These are phyloP conservation scores for Podabrus alpinus DNA, from an alignment of 2,888 invertebrate genomes.

Conservation along the genomic window DNA sequence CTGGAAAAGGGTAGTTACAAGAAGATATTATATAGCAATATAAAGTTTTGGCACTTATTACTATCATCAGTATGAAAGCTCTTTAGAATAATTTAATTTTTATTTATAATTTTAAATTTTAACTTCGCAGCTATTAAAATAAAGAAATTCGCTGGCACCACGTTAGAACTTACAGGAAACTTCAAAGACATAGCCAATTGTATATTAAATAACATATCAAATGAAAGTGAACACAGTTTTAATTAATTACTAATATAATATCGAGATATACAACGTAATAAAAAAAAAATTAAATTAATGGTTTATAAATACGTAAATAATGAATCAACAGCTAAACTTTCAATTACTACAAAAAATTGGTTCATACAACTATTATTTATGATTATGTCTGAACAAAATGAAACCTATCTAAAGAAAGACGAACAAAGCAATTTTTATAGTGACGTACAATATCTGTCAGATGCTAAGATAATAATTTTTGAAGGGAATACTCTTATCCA, in stretches of 20 bases:
- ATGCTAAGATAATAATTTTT: slow-evolving; percentile 5
- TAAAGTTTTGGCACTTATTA: too few species aligned
- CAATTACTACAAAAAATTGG: neutral
- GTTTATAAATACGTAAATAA: neutral
- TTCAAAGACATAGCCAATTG: neutral
- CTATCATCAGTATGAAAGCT: too few species aligned
- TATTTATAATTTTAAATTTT: too few species aligned
- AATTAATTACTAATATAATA: neutral
- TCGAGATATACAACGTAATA: neutral
- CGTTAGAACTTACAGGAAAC: neutral
- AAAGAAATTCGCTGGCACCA: neutral
- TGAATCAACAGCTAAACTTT: neutral
- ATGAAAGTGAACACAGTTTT: neutral
- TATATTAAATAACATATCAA: neutral
- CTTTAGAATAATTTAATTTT: too few species aligned
- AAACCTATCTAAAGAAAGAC: slow-evolving; percentile 3
- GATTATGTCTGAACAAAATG: slow-evolving; percentile 2
- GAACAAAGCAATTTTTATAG: slow-evolving; percentile 5
- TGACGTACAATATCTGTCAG: slow-evolving; percentile 3
- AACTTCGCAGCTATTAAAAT: too few species aligned
- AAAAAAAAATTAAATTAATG: neutral
- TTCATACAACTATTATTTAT: slow-evolving; percentile 1
- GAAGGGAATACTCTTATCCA: neutral
- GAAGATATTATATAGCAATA: too few species aligned
- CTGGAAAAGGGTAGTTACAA: too few species aligned